Base-by-base conservation (phyloP, 2,113 vertebrate species). In the Xerus inauris region DNA sequence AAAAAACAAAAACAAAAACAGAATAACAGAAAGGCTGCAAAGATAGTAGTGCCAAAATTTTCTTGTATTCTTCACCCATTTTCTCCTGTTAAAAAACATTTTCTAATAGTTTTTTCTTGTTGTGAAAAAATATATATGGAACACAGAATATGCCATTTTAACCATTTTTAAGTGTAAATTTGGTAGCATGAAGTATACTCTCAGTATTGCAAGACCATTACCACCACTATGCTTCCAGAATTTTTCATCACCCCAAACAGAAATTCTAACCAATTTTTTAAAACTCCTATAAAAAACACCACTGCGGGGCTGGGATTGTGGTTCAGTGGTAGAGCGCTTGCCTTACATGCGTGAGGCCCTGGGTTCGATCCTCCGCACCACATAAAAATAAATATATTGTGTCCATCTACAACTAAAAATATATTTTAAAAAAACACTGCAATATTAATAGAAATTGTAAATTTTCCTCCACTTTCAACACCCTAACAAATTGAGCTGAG, bases 251-350 rank as follows among this genome's bases (percentile, higher is more conserved):
- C 51, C 42, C 86, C 7, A 62, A 80, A 80, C 26, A 77, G 77
- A 67, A 62, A 62, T 6, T 59, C 40, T 73, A 14, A 65, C 64
- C 81, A 64, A 77, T 75, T 47, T 62, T 87, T 79, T 26, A 86
- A 30, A 89, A 83, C 69, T 91, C 14, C 85, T 95, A 0, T 76
- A 71, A 93, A 96, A 87, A 94, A 73, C 6, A 75, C 32, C n/a
- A n/a, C n/a, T n/a, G n/a, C n/a, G n/a, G n/a, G n/a, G n/a, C n/a
- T n/a, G n/a, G n/a, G n/a, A n/a, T n/a, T n/a, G n/a, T n/a, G n/a
- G n/a, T n/a, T n/a, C n/a, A n/a, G n/a, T n/a, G n/a, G n/a, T n/a
- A n/a, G n/a, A n/a, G n/a, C n/a, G n/a, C n/a, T n/a, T n/a, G n/a
- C n/a, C n/a, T n/a, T n/a, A n/a, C n/a, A n/a, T n/a, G n/a, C n/a